phyloP scores from a whole-genome alignment of 2,797 vertebrate species.

The Prionace glauca region DNA sequence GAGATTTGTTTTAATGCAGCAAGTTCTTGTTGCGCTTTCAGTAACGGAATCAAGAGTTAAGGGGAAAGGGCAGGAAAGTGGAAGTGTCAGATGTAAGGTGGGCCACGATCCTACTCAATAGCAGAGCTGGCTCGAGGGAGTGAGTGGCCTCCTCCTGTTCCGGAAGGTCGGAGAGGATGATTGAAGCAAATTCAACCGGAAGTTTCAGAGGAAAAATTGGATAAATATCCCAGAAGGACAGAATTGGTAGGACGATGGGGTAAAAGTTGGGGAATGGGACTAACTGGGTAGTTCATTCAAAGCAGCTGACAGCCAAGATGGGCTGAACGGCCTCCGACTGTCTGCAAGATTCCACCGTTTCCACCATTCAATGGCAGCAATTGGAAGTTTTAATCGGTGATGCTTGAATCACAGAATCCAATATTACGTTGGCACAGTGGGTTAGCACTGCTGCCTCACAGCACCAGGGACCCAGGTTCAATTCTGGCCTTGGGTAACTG shows the following conservation, averaged over 20 bases:
- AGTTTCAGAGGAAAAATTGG: background rate
- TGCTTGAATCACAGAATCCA: background rate
- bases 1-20: background rate
- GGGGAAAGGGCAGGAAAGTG: no score
- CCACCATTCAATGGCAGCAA: background rate
- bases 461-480: no score
- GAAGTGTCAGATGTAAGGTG: no score
- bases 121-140: no score
- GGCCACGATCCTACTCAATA: no score
- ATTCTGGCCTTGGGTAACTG: no score
- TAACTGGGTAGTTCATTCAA: background rate
- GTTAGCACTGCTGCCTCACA: no score
- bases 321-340: background rate
- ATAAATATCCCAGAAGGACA: background rate
- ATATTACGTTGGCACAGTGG: no score
- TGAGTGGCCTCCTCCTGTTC: background rate
- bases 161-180: background rate
- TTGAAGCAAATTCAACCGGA: background rate
- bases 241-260: background rate
- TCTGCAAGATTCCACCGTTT: background rate
- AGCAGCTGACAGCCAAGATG: background rate
- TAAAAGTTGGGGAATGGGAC: background rate
- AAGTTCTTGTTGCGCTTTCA: background rate
- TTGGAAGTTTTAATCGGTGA: background rate
- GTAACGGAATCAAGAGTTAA: no score